phyloP scores from a whole-genome alignment of 2,888 invertebrate genomes.

The Myopa testacea region DNA sequence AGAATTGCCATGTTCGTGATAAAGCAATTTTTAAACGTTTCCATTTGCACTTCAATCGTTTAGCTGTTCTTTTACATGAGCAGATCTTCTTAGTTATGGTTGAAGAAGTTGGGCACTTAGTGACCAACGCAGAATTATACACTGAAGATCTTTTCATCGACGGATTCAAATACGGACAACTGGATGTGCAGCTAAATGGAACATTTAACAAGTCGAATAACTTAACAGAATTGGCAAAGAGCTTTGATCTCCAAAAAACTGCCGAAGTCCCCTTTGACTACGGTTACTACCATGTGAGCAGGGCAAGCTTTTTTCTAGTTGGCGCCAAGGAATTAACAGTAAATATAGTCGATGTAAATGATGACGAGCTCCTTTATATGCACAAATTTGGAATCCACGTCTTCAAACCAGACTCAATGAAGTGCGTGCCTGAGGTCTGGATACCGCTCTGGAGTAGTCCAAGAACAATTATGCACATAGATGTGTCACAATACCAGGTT shows the following conservation, averaged over 20 bases:
- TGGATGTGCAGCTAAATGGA: rapidly evolving
- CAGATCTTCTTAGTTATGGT: no score
- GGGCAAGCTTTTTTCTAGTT: constrained; percentile 47
- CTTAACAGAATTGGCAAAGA: constrained; percentile 39
- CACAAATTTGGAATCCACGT: no score
- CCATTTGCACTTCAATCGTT: no score
- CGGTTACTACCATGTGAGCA: constrained; percentile 49
- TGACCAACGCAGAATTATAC: no score
- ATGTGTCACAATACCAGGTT: constrained; percentile 50
- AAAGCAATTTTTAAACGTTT: no score
- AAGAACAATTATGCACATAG: constrained; percentile 46
- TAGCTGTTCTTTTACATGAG: no score
- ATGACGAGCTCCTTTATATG: no score
- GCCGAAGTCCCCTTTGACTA: constrained; percentile 47
- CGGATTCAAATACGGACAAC: constrained; percentile 40
- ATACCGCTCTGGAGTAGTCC: constrained; percentile 49
- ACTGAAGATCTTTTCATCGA: no score
- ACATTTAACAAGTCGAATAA: constrained; percentile 40
- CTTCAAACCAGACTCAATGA: no score
- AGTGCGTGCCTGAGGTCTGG: constrained; percentile 45
- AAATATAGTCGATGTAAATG: no score
- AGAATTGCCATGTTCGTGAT: no score
- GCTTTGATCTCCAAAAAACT: constrained; percentile 43
- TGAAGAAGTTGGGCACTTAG: no score
- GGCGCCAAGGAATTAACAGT: constrained; percentile 39